These are phyloP conservation scores for Calliopum simillimum DNA, from an alignment of 2,888 invertebrate genomes.

Conservation along the genomic window DNA sequence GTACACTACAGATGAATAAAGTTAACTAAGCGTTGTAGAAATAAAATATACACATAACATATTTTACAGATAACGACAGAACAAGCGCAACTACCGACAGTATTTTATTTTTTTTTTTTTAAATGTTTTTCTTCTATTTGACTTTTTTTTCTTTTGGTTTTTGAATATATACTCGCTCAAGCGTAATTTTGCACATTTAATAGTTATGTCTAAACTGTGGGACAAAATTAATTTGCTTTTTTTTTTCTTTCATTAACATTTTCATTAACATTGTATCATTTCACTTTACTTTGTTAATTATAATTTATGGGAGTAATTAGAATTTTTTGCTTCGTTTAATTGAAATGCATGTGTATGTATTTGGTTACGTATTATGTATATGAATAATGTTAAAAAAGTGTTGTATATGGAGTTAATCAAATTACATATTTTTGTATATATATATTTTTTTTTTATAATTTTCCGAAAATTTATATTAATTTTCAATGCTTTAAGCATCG, in stretches of 20 bases:
- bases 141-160: not conserved
- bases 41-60: too few species aligned
- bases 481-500: conserved; percentile 21
- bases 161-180: not conserved
- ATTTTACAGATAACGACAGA: not conserved
- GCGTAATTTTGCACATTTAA: conserved; percentile 21
- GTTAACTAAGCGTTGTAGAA: too few species aligned
- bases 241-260: conserved; percentile 1
- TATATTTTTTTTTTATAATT: conserved; percentile 12
- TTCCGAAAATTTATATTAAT: conserved; percentile 24
- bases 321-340: conserved; percentile 23
- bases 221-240: not conserved
- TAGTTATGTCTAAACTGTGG: conserved; percentile 5
- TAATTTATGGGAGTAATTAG: conserved; percentile 17
- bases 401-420: not conserved
- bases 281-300: conserved; percentile 8
- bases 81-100: conserved; percentile 26
- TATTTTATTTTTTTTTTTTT: conserved; percentile 12
- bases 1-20: too few species aligned
- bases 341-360: conserved; percentile 25
- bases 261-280: conserved; percentile 17
- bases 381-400: not conserved
- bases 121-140: not conserved
- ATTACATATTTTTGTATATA: conserved; percentile 5
- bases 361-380: conserved; percentile 12